phyloP scores from a whole-genome alignment of 2,888 invertebrate species.

The Yponomeuta plumbellus region DNA sequence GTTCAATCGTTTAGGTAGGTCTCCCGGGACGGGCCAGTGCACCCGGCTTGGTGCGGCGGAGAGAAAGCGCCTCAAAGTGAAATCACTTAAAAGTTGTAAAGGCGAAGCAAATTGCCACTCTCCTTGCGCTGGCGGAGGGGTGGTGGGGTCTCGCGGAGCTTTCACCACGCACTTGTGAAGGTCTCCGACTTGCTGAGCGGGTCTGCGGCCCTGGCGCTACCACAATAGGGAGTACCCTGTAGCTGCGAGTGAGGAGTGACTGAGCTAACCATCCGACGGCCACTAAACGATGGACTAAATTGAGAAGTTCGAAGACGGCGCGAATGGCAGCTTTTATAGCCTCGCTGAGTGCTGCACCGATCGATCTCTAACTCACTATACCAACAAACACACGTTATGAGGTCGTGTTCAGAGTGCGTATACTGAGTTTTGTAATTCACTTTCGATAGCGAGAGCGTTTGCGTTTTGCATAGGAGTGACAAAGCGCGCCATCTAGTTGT shows the following conservation, averaged over 20 bases:
- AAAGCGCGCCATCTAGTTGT: too few relatives aligned
- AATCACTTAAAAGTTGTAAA: constrained; percentile 1
- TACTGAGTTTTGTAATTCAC: too few relatives aligned
- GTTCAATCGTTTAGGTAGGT: background rate
- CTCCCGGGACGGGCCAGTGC: background rate
- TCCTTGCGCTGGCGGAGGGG: background rate
- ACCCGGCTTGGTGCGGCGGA: background rate
- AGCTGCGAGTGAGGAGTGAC: too few relatives aligned
- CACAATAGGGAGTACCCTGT: background rate
- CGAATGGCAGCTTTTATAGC: constrained; percentile 1
- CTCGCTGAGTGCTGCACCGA: background rate
- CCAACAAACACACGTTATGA: background rate
- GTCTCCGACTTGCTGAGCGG: background rate
- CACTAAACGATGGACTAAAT: background rate
- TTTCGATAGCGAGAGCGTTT: too few relatives aligned
- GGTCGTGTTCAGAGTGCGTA: background rate
- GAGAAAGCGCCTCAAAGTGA: background rate
- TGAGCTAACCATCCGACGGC: too few relatives aligned
- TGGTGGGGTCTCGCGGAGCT: background rate
- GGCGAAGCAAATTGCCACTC: constrained; percentile 1
- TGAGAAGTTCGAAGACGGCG: background rate
- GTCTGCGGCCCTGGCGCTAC: background rate
- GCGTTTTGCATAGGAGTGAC: too few relatives aligned
- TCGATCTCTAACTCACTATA: background rate
- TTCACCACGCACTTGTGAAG: background rate